phyloP scores from a whole-genome alignment of 2,113 vertebrate species.

The Chaetura pelagica region DNA sequence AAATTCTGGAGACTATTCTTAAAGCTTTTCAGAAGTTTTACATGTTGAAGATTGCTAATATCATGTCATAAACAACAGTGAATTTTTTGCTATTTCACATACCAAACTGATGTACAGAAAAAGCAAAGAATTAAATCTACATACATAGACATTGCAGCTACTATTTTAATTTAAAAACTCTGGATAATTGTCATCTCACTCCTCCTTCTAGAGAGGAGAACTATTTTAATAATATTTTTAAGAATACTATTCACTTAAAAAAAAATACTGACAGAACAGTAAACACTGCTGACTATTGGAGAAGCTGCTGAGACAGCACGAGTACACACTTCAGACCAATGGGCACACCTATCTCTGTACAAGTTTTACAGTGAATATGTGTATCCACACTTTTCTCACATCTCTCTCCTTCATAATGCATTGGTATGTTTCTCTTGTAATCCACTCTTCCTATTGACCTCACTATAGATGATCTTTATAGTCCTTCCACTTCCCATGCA shows the following conservation, averaged over 20 bases:
- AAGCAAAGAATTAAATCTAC: not conserved
- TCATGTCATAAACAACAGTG: not conserved
- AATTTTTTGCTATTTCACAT: not conserved
- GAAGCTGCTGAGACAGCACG: not conserved
- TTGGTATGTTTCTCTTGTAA: not conserved
- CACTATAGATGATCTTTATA: not conserved
- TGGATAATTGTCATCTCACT: rapidly evolving
- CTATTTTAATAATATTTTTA: not conserved
- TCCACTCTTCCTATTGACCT: not conserved
- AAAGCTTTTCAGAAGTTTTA: not conserved
- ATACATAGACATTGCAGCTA: not conserved
- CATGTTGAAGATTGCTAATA: not conserved
- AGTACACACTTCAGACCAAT: not conserved
- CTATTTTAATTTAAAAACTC: not conserved
- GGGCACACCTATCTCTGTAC: not conserved
- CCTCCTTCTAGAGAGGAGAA: not conserved
- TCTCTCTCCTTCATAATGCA: not conserved
- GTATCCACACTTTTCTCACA: not conserved
- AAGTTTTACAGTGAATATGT: not conserved
- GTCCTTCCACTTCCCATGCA: not conserved
- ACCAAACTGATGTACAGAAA: not conserved
- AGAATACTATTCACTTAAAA: not conserved
- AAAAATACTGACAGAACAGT: not conserved
- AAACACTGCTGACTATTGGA: not conserved
- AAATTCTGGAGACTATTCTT: not conserved